Base-by-base conservation (phyloP, 2,113 vertebrate genomes). In the Suncus etruscus region DNA sequence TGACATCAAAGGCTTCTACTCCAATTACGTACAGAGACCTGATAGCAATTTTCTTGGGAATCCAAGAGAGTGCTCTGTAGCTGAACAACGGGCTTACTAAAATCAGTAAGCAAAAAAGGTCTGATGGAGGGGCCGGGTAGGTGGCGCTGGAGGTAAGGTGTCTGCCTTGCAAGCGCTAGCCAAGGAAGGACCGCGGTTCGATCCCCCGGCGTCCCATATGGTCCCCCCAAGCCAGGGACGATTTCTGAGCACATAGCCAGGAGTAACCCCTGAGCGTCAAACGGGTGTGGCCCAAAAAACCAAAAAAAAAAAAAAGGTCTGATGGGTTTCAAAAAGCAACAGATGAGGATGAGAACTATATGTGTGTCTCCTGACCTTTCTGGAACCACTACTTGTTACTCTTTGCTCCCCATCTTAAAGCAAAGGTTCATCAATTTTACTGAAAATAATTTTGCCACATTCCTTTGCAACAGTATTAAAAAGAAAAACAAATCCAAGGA, bases 401-500 rank as follows among this genome's bases (percentile, higher is more conserved):
- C 39, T 69, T 32, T 4, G 68, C 5, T 48, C 58, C 63, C 32
- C 45, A 47, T 7, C 27, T 8, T 50, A 8, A 48, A 14, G 29
- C 32, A 70, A 3, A 68, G 54, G 14, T 22, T 68, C 20, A 45
- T 12, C 50, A 15, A 1, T 25, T n/a, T 70, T 78, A 76, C 78
- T 4, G 48, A 48, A 65, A 27, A 65, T 11, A 12, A 61, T 3
- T 22, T 48, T n/a, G 61, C 32, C 11, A 31, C 1, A 81, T 5
- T 45, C 58, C 6, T 58, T 48, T n/a, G 20, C 78, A 32, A 29
- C 16, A 68, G 86, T 24, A 22, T 31, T 11, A 20, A 51, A 29
- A 12, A 9, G 0, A 54, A 51, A 29, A 12, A 9, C 0, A 54
- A 54, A 54, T 22, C 61, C 1, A 5, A 58, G 69, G 3, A 9